Evolutionary conservation across 2,797 vertebrate genomes (phyloP).

Genomic region (Pseudochaenichthys georgianus): DNA sequence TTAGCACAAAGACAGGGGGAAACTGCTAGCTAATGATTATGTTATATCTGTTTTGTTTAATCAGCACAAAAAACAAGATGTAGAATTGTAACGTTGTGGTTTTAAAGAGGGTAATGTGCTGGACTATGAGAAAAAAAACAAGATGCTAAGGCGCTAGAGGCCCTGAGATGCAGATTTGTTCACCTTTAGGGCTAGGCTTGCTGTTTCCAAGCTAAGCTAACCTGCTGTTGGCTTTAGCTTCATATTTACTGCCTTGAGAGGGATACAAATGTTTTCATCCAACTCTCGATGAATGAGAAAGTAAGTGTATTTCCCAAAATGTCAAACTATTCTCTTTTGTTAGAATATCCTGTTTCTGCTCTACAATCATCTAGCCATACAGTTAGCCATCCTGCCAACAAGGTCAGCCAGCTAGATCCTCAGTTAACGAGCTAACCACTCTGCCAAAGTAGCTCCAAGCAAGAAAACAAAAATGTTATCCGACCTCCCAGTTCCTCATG

Average conservation of each 20-base stretch:
- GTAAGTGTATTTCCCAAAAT: neutral
- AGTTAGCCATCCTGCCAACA: constrained; percentile 33
- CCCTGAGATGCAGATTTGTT: neutral
- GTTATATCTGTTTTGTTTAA: neutral
- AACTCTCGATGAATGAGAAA: neutral
- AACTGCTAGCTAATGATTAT: neutral
- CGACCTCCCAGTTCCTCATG: constrained; percentile 46
- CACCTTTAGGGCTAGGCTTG: neutral
- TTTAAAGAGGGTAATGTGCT: neutral
- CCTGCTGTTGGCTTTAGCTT: neutral
- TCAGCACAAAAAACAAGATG: neutral
- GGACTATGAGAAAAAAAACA: neutral
- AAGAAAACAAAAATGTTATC: constrained; percentile 58
- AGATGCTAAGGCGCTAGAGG: neutral
- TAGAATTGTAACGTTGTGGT: neutral
- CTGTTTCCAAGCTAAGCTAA: neutral
- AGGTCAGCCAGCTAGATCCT: constrained; percentile 26
- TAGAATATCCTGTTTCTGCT: constrained; percentile 21
- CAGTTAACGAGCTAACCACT: constrained; percentile 17
- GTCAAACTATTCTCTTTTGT: constrained; percentile 8
- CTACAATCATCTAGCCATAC: constrained; percentile 35
- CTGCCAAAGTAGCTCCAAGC: constrained; percentile 25
- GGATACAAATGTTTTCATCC: neutral
- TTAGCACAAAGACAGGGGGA: no score
- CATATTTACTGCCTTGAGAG: neutral